These are phyloP conservation scores for Resseliella maxima DNA, from an alignment of 2,888 invertebrate genomes.

Conservation along the genomic window DNA sequence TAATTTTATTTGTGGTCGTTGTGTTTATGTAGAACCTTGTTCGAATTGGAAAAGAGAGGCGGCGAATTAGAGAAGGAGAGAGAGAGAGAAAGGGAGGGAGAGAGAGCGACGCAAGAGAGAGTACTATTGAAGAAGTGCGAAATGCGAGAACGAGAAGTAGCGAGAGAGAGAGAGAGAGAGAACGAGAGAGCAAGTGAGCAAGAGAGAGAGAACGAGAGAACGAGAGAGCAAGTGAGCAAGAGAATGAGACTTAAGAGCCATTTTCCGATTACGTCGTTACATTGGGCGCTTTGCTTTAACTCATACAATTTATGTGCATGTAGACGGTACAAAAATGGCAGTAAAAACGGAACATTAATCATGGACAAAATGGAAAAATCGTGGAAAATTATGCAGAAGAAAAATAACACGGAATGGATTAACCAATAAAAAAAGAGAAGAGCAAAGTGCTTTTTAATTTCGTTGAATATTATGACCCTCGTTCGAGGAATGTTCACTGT, in stretches of 20 bases:
- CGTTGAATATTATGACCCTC: slow-evolving; percentile 49
- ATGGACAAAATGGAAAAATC: slow-evolving; percentile 51
- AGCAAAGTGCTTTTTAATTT: slow-evolving; percentile 53
- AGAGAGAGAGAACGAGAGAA: background rate
- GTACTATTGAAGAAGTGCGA: too few relatives aligned
- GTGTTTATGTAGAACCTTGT: background rate
- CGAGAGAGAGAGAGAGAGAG: background rate
- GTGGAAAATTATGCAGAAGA: slow-evolving; percentile 51
- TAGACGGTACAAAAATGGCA: slow-evolving; percentile 12
- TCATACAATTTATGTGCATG: slow-evolving; percentile 13
- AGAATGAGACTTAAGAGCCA: slow-evolving; percentile 12
- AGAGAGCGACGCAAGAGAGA: background rate
- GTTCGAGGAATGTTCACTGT: slow-evolving; percentile 13
- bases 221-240: background rate
- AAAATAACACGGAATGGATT: slow-evolving; percentile 49
- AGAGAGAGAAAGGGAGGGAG: too few relatives aligned
- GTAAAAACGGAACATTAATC: slow-evolving; percentile 48
- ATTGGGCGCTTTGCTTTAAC: background rate
- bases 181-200: background rate
- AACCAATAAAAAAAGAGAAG: slow-evolving; percentile 46
- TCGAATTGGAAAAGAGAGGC: background rate
- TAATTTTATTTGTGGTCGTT: slow-evolving; percentile 46
- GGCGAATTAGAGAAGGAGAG: background rate
- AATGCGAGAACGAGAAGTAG: too few relatives aligned
- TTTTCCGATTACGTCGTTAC: slow-evolving; percentile 8